Conservation (phyloP, 2,113 vertebrate species). For the Ageneiosus marmoratus region DNA sequence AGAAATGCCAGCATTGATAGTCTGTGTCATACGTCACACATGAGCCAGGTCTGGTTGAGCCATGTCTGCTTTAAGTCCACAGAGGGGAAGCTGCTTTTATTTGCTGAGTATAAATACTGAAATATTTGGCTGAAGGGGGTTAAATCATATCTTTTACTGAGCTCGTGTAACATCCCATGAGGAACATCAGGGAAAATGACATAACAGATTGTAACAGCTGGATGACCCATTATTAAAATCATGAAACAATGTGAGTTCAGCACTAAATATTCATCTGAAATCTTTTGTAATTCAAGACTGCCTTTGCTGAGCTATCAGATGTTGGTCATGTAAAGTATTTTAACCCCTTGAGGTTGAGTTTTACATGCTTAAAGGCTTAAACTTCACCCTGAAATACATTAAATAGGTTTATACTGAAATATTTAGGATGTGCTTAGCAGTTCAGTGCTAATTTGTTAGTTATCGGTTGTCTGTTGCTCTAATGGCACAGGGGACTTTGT, state of each 20-base stretch:
- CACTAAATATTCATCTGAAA: neutral
- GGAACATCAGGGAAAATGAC: constrained; percentile 12
- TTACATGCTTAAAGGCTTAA: neutral
- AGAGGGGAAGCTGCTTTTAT: constrained; percentile 12
- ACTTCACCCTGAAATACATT: neutral
- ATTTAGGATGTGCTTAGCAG: neutral
- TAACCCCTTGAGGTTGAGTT: neutral
- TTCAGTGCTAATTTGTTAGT: neutral
- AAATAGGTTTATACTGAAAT: neutral
- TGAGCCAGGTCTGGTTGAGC: neutral
- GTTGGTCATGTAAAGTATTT: neutral
- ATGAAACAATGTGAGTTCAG: neutral
- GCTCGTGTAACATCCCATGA: constrained; percentile 2
- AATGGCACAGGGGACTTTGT: neutral
- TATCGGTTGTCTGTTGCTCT: neutral
- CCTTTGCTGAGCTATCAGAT: neutral
- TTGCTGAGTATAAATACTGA: constrained; percentile 12
- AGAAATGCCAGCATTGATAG: constrained; percentile 4
- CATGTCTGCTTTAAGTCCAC: neutral
- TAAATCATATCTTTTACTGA: constrained; percentile 18
- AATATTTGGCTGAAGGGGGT: constrained; percentile 27
- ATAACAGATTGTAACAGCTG: constrained; percentile 17
- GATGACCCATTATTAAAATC: neutral
- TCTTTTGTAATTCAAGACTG: neutral
- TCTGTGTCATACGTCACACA: constrained; percentile 1